Conservation (phyloP, 1,140 invertebrate species). For the Apis dorsata region DNA sequence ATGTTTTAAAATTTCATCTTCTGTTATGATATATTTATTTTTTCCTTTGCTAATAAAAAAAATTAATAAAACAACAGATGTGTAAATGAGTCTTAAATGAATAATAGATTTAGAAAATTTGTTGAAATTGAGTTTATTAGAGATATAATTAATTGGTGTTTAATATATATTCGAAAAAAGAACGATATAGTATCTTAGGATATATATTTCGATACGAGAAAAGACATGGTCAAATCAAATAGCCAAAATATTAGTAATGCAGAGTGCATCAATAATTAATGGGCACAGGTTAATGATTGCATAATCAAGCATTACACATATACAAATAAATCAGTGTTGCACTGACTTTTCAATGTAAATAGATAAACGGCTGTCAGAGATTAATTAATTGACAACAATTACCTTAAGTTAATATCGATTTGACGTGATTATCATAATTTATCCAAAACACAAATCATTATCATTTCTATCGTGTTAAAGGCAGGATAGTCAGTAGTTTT, state of each 20-base stretch:
- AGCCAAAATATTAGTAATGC: not conserved
- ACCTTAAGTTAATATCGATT: constrained; percentile 26
- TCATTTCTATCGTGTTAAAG: not conserved
- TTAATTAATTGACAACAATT: constrained; percentile 12
- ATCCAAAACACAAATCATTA: not conserved
- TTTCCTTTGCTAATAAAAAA: not conserved
- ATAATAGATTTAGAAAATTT: too few species aligned
- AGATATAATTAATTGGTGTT: too few species aligned
- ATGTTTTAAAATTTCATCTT: too few species aligned
- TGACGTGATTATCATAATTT: constrained; percentile 16
- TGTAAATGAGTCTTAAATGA: too few species aligned
- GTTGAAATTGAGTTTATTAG: too few species aligned
- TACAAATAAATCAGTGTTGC: not conserved
- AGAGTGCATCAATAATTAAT: not conserved
- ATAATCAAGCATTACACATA: not conserved
- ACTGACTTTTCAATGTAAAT: not conserved
- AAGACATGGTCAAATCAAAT: not conserved
- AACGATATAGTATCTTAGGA: not conserved
- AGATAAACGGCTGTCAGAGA: not conserved
- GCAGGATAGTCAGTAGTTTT: not conserved
- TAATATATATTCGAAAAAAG: not conserved
- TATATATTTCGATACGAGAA: not conserved
- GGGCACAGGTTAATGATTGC: not conserved
- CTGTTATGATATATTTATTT: too few species aligned
- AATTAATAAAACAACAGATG: not conserved